Conservation (phyloP, 2,113 vertebrate species). For the Azemiops feae region DNA sequence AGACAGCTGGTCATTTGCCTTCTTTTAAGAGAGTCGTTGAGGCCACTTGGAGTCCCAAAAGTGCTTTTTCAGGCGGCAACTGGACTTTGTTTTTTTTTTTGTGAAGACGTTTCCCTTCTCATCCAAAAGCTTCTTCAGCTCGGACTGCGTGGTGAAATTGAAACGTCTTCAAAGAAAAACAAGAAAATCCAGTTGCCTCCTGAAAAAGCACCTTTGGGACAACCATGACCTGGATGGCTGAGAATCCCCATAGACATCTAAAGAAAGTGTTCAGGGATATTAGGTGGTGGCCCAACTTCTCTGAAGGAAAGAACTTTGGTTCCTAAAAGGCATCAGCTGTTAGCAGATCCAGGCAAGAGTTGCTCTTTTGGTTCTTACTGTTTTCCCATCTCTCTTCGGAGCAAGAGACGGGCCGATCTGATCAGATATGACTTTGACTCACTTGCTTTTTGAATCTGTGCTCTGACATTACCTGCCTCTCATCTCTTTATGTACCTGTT, state of each 20-base stretch:
- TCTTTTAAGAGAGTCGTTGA: no score
- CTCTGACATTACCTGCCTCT: not conserved
- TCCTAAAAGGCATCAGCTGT: not conserved
- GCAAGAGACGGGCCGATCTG: fast-evolving
- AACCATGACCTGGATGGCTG: no score
- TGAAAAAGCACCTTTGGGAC: no score
- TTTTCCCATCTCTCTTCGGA: not conserved
- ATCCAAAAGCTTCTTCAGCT: no score
- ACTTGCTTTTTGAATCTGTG: not conserved
- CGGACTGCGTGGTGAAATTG: no score
- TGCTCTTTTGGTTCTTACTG: not conserved
- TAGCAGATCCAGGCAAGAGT: not conserved
- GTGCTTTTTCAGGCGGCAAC: no score
- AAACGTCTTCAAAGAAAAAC: no score
- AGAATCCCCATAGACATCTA: not conserved
- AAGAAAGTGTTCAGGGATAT: not conserved
- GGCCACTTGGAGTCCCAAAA: no score
- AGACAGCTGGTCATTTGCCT: no score
- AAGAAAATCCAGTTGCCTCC: no score
- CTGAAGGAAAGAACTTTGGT: not conserved
- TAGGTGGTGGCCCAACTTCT: not conserved
- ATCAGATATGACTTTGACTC: not conserved
- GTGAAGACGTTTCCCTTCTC: no score
- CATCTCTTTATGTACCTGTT: not conserved
- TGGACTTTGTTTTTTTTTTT: no score